A percentile compares a stretch with the other conserved stretches of the same genome.
Evolutionary conservation across 2,888 invertebrate species (phyloP).

Genomic region (Meloe dianella): DNA sequence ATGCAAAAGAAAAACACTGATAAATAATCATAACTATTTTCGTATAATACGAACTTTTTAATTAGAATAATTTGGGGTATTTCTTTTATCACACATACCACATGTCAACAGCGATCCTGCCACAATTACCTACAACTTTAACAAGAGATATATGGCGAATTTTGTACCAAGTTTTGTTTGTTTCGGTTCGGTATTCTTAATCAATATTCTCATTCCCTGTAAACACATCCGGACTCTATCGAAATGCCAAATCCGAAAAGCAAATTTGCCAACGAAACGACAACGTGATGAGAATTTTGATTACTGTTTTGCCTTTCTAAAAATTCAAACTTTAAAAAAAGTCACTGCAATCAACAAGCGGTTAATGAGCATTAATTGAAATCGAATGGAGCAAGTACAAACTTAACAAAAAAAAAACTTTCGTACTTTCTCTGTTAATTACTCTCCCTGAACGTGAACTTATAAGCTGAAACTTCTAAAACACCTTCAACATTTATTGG

Average conservation of each 20-base stretch:
- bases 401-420: not conserved
- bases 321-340: too few relatives aligned
- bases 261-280: not conserved
- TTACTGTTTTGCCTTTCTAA: too few relatives aligned
- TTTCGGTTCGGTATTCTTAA: not conserved
- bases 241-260: not conserved
- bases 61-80: not conserved
- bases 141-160: not conserved
- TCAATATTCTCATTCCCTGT: not conserved
- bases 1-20: not conserved
- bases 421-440: not conserved
- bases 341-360: not conserved
- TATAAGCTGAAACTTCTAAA: not conserved
- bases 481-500: not conserved
- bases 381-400: not conserved
- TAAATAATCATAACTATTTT: not conserved
- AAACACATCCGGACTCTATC: not conserved
- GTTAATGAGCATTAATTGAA: not conserved
- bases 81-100: not conserved
- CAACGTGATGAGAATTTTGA: not conserved
- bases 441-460: not conserved
- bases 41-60: not conserved
- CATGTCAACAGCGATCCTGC: too few relatives aligned
- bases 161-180: not conserved
- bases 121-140: not conserved